phyloP scores from a whole-genome alignment of 2,113 vertebrate genomes.

The Brevimyrus niger region DNA sequence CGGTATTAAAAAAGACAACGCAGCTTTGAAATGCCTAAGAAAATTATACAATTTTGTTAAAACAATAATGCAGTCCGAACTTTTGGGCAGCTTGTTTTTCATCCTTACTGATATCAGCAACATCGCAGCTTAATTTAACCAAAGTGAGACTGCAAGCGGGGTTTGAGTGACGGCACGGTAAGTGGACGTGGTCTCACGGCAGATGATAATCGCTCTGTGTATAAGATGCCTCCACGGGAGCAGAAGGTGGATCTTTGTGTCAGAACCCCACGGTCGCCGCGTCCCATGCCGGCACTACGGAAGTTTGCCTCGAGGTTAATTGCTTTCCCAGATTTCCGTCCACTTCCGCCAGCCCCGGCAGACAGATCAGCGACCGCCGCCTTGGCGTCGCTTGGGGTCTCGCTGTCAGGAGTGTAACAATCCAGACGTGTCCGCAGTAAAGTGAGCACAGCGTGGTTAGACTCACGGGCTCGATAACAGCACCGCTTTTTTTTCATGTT shows the following conservation, averaged over 20 bases:
- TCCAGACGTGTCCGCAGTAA: background rate
- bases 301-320: slow-evolving; percentile 14
- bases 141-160: background rate
- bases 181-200: background rate
- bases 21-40: background rate
- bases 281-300: background rate
- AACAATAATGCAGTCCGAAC: background rate
- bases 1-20: background rate
- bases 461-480: background rate
- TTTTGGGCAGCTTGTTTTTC: background rate
- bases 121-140: background rate
- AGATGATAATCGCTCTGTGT: slow-evolving; percentile 12
- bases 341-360: background rate
- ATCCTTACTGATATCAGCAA: background rate
- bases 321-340: slow-evolving; percentile 9
- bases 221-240: background rate
- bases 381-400: background rate
- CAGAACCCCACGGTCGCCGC: background rate
- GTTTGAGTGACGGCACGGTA: background rate
- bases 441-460: background rate
- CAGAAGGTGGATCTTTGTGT: background rate
- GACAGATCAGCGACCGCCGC: background rate
- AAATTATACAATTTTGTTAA: background rate
- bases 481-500: background rate
- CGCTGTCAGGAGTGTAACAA: background rate